Evolutionary conservation across 2,113 vertebrate genomes (phyloP).

Genomic region (Ictalurus punctatus): DNA sequence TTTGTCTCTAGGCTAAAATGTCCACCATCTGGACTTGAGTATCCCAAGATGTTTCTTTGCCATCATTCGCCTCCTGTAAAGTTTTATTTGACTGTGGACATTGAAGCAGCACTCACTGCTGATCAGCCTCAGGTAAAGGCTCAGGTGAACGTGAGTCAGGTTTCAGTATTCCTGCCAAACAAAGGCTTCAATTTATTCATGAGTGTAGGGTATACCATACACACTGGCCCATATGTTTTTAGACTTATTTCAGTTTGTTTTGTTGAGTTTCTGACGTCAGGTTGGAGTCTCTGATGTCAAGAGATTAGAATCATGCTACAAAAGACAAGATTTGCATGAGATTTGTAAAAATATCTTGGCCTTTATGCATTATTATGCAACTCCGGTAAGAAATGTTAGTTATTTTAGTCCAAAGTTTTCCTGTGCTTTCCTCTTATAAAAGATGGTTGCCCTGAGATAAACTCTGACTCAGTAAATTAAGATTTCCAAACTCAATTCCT

Average conservation of each 20-base stretch:
- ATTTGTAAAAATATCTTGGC: conserved; percentile 19
- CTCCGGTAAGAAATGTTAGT: conserved; percentile 18
- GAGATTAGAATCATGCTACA: conserved; percentile 22
- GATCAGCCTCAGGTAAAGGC: conserved; percentile 65
- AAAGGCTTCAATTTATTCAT: conserved; percentile 66
- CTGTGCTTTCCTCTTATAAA: conserved; percentile 10
- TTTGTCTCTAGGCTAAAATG: background rate
- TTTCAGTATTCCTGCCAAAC: conserved; percentile 65
- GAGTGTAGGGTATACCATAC: conserved; percentile 53
- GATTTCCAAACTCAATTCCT: background rate
- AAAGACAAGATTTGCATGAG: conserved; percentile 29
- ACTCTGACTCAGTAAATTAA: background rate
- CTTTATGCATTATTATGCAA: conserved; percentile 20
- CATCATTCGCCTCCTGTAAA: background rate
- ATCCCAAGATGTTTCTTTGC: conserved; percentile 15
- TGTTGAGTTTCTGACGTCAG: background rate
- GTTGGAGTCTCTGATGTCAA: background rate
- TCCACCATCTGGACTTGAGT: conserved; percentile 12
- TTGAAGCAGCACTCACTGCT: conserved; percentile 11
- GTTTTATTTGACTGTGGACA: conserved; percentile 25
- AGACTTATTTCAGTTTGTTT: background rate
- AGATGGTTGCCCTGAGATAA: conserved; percentile 26
- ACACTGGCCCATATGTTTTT: background rate
- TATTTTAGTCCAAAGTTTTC: conserved; percentile 17
- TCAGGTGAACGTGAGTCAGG: conserved; percentile 67